phyloP scores from a whole-genome alignment of 2,888 invertebrate genomes.

The Unio pictorum region DNA sequence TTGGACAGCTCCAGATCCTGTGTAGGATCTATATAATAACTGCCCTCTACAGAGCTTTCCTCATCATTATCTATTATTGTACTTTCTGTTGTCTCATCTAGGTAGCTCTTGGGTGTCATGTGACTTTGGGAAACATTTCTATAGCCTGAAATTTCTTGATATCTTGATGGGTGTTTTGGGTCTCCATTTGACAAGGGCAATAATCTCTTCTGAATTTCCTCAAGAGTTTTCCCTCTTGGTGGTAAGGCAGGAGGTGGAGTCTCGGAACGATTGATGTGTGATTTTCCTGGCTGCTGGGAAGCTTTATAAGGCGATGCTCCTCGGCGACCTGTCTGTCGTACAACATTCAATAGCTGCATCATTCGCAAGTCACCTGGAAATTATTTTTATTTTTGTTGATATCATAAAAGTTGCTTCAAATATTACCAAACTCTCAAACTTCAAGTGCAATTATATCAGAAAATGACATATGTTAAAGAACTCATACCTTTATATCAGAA shows the following conservation, averaged over 20 bases:
- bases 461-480: no score
- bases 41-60: constrained; percentile 32
- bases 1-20: constrained; percentile 2
- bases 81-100: not conserved
- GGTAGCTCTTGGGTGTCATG: no score
- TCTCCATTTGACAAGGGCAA: no score
- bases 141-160: no score
- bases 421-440: no score
- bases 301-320: constrained; percentile 29
- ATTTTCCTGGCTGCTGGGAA: constrained; percentile 11
- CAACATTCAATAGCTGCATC: constrained; percentile 23
- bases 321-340: constrained; percentile 28
- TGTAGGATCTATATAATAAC: constrained; percentile 33
- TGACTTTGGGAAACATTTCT: no score
- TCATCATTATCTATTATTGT: constrained; percentile 34
- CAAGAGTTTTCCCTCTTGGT: constrained; percentile 4
- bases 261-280: constrained; percentile 18
- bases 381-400: no score
- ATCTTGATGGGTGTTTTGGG: no score
- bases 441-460: no score
- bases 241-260: constrained; percentile 8
- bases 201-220: no score
- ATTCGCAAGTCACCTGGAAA: constrained; percentile 32
- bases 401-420: no score
- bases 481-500: no score